phyloP scores from a whole-genome alignment of 2,797 vertebrate species.

The Podarcis lilfordi region DNA sequence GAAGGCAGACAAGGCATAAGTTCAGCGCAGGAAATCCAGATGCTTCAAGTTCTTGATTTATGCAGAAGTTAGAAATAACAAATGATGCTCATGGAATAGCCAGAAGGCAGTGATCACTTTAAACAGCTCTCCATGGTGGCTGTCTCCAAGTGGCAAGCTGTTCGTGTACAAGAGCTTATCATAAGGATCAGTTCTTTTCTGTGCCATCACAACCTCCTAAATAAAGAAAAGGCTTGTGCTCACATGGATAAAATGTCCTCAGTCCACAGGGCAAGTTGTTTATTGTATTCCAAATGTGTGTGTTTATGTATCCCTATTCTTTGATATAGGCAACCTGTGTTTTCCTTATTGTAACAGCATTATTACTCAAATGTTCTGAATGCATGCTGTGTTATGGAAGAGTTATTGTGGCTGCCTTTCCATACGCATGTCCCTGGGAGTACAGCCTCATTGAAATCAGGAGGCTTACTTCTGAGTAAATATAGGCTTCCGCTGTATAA shows the following conservation, averaged over 20 bases:
- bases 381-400: background rate
- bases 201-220: background rate
- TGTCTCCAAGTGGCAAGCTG: background rate
- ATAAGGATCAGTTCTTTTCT: background rate
- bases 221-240: background rate
- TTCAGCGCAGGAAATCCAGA: background rate
- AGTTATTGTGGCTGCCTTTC: background rate
- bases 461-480: too few relatives aligned
- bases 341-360: background rate
- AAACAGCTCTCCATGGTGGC: background rate
- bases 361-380: background rate
- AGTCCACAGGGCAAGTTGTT: background rate
- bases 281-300: background rate
- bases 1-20: background rate
- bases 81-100: background rate
- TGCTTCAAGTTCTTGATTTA: background rate
- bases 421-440: background rate
- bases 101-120: background rate
- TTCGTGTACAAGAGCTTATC: background rate
- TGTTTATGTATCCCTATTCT: background rate
- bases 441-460: too few relatives aligned
- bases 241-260: background rate
- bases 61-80: background rate
- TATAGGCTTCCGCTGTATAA: background rate
- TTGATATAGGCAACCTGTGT: fast-evolving